Percentiles rank a stretch among this genome's conserved stretches.
Conservation (phyloP, 2,113 vertebrate genomes). For the Boleophthalmus pectinirostris region DNA sequence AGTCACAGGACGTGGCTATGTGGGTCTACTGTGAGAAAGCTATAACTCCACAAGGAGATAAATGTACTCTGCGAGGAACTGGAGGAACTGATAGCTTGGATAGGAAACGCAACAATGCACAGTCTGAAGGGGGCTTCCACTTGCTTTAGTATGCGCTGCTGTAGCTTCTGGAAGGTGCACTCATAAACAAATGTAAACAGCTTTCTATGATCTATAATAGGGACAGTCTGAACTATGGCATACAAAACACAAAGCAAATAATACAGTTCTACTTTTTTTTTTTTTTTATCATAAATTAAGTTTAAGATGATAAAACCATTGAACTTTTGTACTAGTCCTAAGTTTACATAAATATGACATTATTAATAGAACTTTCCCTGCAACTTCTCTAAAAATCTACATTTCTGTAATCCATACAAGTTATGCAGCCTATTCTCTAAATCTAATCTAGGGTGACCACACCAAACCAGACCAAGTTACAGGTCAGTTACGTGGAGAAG, state of each 20-base stretch:
- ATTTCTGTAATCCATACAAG: no score
- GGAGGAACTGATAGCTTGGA: constrained; percentile 25
- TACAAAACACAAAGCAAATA: not conserved
- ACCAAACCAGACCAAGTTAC: no score
- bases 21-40: constrained; percentile 11
- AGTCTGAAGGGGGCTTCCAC: constrained; percentile 22
- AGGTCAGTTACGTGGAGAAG: no score
- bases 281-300: not conserved
- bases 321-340: no score
- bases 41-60: constrained; percentile 42
- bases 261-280: not conserved
- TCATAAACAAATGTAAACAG: constrained; percentile 5
- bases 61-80: constrained; percentile 30
- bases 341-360: no score
- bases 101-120: constrained; percentile 36
- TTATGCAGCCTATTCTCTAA: no score
- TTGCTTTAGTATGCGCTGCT: constrained; percentile 13
- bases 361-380: no score
- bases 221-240: not conserved
- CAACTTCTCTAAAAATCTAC: no score
- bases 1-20: constrained; percentile 40
- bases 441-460: no score
- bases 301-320: no score
- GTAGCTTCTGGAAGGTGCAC: constrained; percentile 19
- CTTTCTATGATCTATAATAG: not conserved